A percentile compares a stretch with the other conserved stretches of the same genome.
These are phyloP conservation scores for Drosophila sulfurigaster DNA, from an alignment of 1,140 invertebrate genomes.

Conservation along the genomic window DNA sequence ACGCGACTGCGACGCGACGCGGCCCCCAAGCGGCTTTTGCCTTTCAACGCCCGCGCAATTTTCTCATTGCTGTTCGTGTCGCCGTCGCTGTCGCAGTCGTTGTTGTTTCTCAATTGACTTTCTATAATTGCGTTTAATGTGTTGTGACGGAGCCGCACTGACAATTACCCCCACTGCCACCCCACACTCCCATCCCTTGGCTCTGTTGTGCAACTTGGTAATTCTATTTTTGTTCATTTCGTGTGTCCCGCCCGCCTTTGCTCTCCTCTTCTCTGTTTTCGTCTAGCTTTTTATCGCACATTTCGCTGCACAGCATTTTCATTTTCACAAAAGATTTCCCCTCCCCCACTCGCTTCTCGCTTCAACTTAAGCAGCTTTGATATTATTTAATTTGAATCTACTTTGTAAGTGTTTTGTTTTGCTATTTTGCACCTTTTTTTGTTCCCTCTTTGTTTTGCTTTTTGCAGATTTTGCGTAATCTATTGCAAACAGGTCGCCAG, in stretches of 20 bases:
- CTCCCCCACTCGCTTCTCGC: neutral
- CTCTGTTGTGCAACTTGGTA: slow-evolving; percentile 67
- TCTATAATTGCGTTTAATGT: slow-evolving; percentile 83
- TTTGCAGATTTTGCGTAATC: slow-evolving; percentile 59
- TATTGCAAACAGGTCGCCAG: slow-evolving; percentile 35
- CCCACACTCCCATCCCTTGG: neutral
- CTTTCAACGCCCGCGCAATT: slow-evolving; percentile 66
- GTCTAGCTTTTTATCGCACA: slow-evolving; percentile 55
- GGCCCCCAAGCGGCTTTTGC: slow-evolving; percentile 28
- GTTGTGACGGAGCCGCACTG: slow-evolving; percentile 66
- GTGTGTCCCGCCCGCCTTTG: slow-evolving; percentile 7
- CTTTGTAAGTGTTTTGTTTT: slow-evolving; percentile 26
- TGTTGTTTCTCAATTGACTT: slow-evolving; percentile 74
- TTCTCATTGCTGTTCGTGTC: slow-evolving; percentile 28
- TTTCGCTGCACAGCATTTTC: slow-evolving; percentile 55
- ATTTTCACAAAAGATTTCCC: slow-evolving; percentile 45
- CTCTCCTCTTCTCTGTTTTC: slow-evolving; percentile 3
- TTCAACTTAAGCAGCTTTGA: slow-evolving; percentile 63
- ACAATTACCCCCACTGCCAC: slow-evolving; percentile 30
- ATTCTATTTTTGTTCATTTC: slow-evolving; percentile 70
- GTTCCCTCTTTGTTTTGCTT: slow-evolving; percentile 14
- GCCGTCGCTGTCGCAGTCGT: slow-evolving; percentile 21
- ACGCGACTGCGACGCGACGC: slow-evolving; percentile 13
- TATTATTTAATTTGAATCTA: slow-evolving; percentile 69
- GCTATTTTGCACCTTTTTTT: slow-evolving; percentile 28